Evolutionary conservation across 1,140 invertebrate genomes (phyloP).

Genomic region (Drosophila nebulosa): DNA sequence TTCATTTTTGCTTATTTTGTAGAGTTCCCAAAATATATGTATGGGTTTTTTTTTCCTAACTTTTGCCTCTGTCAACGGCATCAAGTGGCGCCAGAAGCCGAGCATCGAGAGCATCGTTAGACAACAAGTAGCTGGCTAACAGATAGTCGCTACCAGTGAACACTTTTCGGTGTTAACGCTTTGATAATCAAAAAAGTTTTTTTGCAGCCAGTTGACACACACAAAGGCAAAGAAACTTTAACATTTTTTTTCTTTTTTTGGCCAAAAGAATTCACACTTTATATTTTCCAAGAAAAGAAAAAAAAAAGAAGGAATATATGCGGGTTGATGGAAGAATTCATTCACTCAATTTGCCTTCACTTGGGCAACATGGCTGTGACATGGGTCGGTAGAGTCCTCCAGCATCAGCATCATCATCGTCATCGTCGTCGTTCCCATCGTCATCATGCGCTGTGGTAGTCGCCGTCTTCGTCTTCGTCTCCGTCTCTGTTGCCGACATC

Average conservation of each 20-base stretch:
- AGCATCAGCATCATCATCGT: neutral
- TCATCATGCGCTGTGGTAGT: conserved; percentile 14
- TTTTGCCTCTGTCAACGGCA: conserved; percentile 68
- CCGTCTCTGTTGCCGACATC: conserved; percentile 28
- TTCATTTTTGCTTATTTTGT: conserved; percentile 53
- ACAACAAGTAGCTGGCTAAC: conserved; percentile 69
- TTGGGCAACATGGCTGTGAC: conserved; percentile 38
- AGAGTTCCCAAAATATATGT: conserved; percentile 64
- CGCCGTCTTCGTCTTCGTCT: conserved; percentile 11
- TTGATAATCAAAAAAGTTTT: conserved; percentile 79
- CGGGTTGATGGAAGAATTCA: conserved; percentile 46
- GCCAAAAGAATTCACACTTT: conserved; percentile 61
- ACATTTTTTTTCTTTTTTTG: conserved; percentile 59
- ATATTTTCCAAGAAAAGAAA: conserved; percentile 25
- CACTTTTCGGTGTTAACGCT: conserved; percentile 75
- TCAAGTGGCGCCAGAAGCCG: conserved; percentile 44
- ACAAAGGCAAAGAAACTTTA: conserved; percentile 48
- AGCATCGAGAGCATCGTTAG: conserved; percentile 46
- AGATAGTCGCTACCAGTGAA: conserved; percentile 44
- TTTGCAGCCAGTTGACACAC: conserved; percentile 63
- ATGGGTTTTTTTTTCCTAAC: conserved; percentile 34
- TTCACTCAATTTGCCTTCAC: conserved; percentile 67
- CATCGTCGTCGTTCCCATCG: conserved; percentile 12
- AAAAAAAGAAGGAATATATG: conserved; percentile 23
- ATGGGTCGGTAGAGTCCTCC: conserved; percentile 33